Conservation (phyloP, 30 jellyfish, hydroid and myxozoan species). For the Catostylus mosaicus region DNA sequence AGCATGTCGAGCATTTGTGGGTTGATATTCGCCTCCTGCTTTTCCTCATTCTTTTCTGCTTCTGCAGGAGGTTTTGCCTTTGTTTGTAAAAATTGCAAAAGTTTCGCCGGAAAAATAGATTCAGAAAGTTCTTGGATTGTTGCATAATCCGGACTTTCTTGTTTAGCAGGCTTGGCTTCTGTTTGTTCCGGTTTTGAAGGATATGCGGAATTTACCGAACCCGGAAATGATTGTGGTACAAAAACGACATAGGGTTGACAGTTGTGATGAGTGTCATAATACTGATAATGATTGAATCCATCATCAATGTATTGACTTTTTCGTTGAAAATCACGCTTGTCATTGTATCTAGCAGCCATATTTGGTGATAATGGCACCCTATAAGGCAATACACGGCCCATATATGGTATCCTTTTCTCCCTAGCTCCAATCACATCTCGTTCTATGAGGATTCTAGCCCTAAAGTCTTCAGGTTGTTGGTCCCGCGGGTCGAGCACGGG, state of each 20-base stretch:
- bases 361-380: constrained; percentile 4
- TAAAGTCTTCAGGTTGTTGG: constrained; percentile 65
- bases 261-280: constrained; percentile 28
- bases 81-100: constrained; percentile 42
- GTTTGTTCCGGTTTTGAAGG: not conserved
- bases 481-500: constrained; percentile 40
- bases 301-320: constrained; percentile 42
- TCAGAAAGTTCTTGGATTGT: constrained; percentile 65
- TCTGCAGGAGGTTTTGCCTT: constrained; percentile 18
- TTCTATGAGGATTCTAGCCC: constrained; percentile 43
- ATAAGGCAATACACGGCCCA: constrained; percentile 1
- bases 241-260: constrained; percentile 53
- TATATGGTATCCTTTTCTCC: not conserved
- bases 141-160: constrained; percentile 49
- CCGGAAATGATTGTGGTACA: constrained; percentile 39
- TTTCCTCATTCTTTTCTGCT: constrained; percentile 4
- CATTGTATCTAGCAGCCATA: not conserved
- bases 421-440: constrained; percentile 47
- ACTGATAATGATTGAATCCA: constrained; percentile 10
- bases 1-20: constrained; percentile 54
- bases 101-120: constrained; percentile 62
- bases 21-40: not conserved
- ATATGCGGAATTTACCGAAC: not conserved
- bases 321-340: constrained; percentile 8
- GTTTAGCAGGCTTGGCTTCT: constrained; percentile 6